Percentiles rank a stretch among this genome's conserved stretches.
Evolutionary conservation across 2,888 invertebrate species (phyloP).

Genomic region (Troilus luridus): DNA sequence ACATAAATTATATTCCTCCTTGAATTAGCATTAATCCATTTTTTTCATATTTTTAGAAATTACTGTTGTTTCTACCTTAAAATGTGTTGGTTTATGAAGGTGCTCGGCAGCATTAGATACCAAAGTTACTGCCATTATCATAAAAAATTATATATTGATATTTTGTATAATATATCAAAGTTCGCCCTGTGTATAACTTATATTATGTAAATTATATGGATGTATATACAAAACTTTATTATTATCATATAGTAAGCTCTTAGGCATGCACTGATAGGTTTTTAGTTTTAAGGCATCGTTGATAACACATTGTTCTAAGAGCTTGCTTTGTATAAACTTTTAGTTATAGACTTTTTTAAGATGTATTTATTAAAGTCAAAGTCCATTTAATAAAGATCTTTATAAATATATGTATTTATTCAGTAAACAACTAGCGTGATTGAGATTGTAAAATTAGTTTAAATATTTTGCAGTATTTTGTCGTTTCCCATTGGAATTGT

Average conservation of each 20-base stretch:
- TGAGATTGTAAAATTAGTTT: conserved; percentile 15
- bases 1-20: background rate
- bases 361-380: conserved; percentile 59
- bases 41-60: background rate
- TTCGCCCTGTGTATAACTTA: background rate
- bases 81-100: conserved; percentile 38
- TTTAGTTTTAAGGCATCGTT: conserved; percentile 47
- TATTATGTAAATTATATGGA: conserved; percentile 51
- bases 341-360: conserved; percentile 60
- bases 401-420: conserved; percentile 41
- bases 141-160: conserved; percentile 41
- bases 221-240: conserved; percentile 41
- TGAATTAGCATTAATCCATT: conserved; percentile 17
- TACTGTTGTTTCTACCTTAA: conserved; percentile 25
- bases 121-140: conserved; percentile 54
- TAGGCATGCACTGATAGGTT: conserved; percentile 50
- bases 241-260: conserved; percentile 45
- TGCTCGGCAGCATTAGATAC: conserved; percentile 53
- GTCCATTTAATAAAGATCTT: conserved; percentile 38
- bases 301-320: conserved; percentile 43
- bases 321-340: conserved; percentile 58
- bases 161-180: conserved; percentile 47
- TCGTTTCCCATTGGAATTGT: background rate
- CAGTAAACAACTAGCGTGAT: conserved; percentile 11
- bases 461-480: conserved; percentile 20